Conservation (phyloP, 1,140 invertebrate genomes). For the Drosophila bipectinata region DNA sequence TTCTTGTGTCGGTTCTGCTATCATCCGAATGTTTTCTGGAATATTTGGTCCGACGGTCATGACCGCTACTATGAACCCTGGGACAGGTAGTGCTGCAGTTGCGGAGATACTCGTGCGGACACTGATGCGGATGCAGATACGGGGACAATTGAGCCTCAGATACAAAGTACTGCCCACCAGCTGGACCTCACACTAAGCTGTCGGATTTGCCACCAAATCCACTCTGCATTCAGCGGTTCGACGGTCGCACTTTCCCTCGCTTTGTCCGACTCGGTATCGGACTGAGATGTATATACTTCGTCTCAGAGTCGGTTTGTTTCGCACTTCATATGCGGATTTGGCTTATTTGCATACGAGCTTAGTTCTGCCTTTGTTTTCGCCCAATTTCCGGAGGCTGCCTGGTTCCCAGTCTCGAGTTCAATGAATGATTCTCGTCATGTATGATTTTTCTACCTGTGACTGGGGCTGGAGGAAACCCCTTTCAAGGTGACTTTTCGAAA, state of each 20-base stretch:
- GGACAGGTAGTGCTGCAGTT: constrained; percentile 5
- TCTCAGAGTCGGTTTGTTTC: constrained; percentile 3
- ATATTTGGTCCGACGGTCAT: background rate
- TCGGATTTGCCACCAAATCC: constrained; percentile 48
- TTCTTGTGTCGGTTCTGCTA: no score
- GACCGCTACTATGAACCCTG: background rate
- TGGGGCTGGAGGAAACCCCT: constrained; percentile 12
- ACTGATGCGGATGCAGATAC: background rate
- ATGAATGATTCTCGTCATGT: background rate
- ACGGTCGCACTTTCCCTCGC: background rate
- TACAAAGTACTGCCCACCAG: constrained; percentile 27
- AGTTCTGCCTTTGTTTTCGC: constrained; percentile 34
- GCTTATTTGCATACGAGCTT: constrained; percentile 18
- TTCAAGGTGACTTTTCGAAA: constrained; percentile 10
- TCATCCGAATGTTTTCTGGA: no score
- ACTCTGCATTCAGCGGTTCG: constrained; percentile 18
- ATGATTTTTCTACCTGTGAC: background rate
- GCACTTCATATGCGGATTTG: constrained; percentile 38
- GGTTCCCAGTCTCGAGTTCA: constrained; percentile 20
- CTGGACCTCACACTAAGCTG: constrained; percentile 47
- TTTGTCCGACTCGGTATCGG: constrained; percentile 15
- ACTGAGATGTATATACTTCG: background rate
- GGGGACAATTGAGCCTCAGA: constrained; percentile 13
- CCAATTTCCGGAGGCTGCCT: constrained; percentile 11
- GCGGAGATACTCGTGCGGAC: background rate